These are phyloP conservation scores for Galaxias olidus DNA, from an alignment of 2,797 vertebrate genomes.

Conservation along the genomic window DNA sequence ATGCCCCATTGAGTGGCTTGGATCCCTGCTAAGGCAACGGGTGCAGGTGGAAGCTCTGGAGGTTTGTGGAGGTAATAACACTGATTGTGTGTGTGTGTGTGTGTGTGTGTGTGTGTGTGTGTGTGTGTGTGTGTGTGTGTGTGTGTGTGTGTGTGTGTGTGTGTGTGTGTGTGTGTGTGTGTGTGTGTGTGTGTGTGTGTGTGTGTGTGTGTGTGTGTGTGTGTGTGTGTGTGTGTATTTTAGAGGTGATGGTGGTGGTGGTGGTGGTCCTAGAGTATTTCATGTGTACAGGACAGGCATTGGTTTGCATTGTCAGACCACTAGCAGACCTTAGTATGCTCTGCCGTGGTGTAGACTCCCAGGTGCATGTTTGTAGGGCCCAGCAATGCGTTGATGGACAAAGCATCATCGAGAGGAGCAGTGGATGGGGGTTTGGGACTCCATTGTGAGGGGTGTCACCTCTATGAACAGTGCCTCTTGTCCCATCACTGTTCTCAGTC, in stretches of 20 bases:
- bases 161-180: slow-evolving; percentile 15
- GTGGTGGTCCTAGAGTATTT: slow-evolving; percentile 44
- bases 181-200: slow-evolving; percentile 24
- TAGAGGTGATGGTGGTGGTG: slow-evolving; percentile 11
- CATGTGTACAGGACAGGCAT: slow-evolving; percentile 29
- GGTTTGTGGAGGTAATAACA: slow-evolving; percentile 56
- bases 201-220: slow-evolving; percentile 21
- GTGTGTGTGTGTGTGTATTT: slow-evolving; percentile 21
- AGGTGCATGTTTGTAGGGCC: slow-evolving; percentile 17
- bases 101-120: slow-evolving; percentile 18
- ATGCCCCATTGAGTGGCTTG: slow-evolving; percentile 34
- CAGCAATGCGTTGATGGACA: slow-evolving; percentile 28
- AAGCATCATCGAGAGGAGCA: slow-evolving; percentile 51
- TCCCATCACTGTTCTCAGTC: slow-evolving; percentile 56
- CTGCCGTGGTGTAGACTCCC: slow-evolving; percentile 26
- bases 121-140: slow-evolving; percentile 17
- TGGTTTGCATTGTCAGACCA: slow-evolving; percentile 9
- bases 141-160: slow-evolving; percentile 16
- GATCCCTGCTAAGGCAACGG: slow-evolving; percentile 37
- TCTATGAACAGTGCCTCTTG: slow-evolving; percentile 61
- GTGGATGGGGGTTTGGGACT: slow-evolving; percentile 48
- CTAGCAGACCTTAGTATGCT: slow-evolving; percentile 11
- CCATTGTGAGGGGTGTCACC: slow-evolving; percentile 60
- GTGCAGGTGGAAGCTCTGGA: slow-evolving; percentile 12
- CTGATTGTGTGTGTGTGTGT: slow-evolving; percentile 63